These are phyloP conservation scores for Drosophila barbarae DNA, from an alignment of 2,888 invertebrate genomes.

Conservation along the genomic window DNA sequence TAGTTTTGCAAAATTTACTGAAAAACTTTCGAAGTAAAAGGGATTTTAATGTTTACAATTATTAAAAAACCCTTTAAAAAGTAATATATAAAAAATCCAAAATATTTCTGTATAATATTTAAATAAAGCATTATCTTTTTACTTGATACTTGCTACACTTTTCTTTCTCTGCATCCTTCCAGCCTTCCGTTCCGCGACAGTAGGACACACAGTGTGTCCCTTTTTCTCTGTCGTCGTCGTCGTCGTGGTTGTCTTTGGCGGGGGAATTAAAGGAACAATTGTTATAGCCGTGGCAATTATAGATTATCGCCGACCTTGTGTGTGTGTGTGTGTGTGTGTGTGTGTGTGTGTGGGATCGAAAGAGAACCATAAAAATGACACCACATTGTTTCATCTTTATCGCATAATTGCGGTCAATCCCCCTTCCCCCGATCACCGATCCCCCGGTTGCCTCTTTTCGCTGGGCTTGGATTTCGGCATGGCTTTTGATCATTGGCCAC, in stretches of 20 bases:
- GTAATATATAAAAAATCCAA: neutral
- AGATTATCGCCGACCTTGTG: constrained; percentile 63
- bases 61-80: too few relatives aligned
- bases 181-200: constrained; percentile 42
- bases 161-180: neutral
- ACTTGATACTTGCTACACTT: neutral
- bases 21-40: neutral
- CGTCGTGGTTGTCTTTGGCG: constrained; percentile 41
- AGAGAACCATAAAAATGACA: constrained; percentile 72
- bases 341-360: constrained; percentile 36
- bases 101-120: neutral
- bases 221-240: constrained; percentile 10
- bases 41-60: too few relatives aligned
- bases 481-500: constrained; percentile 67
- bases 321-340: constrained; percentile 12
- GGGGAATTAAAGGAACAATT: constrained; percentile 71
- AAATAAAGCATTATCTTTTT: neutral
- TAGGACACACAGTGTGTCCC: constrained; percentile 53
- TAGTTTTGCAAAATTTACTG: neutral
- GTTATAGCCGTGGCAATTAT: constrained; percentile 71
- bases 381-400: constrained; percentile 75
- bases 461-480: constrained; percentile 38
- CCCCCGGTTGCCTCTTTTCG: constrained; percentile 11
- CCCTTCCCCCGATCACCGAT: constrained; percentile 16
- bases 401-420: constrained; percentile 74